These are phyloP conservation scores for Adelognathus sp. DNA, from an alignment of 2,888 invertebrate genomes.

Conservation along the genomic window DNA sequence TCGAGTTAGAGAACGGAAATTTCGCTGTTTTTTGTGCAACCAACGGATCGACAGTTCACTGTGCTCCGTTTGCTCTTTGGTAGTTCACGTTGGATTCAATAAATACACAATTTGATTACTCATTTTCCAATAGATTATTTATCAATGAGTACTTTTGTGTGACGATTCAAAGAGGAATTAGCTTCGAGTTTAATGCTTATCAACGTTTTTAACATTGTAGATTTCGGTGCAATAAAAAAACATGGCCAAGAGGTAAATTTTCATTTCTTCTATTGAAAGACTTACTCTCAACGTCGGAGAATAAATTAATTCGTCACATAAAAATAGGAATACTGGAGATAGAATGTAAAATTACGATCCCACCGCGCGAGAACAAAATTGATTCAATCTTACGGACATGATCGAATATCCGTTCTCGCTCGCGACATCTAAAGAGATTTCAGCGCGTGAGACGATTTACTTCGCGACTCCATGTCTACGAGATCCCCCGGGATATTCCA, in stretches of 20 bases:
- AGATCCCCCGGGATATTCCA: conserved; percentile 3
- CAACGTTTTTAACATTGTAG: neutral
- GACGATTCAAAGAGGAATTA: neutral
- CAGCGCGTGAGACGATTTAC: neutral
- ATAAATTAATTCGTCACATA: neutral
- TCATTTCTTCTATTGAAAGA: neutral
- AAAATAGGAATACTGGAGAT: neutral
- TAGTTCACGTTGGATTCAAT: conserved; percentile 8
- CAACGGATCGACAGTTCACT: conserved; percentile 12
- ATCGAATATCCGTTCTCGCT: neutral
- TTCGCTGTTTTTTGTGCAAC: conserved; percentile 28
- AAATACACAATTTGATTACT: conserved; percentile 30
- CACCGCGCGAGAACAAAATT: neutral
- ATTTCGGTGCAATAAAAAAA: neutral
- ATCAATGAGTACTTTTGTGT: neutral
- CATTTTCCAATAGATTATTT: conserved; percentile 1
- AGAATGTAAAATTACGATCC: neutral
- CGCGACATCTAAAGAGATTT: neutral
- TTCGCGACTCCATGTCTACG: neutral
- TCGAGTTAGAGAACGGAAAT: conserved; percentile 42
- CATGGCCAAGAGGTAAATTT: neutral
- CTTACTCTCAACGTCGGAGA: neutral
- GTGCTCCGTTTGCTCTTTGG: conserved; percentile 20
- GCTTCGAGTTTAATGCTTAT: neutral
- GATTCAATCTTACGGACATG: neutral